Evolutionary conservation across 2,113 vertebrate genomes (phyloP).

Genomic region (human (Homo sapiens)): GRCh38 chr13:33923501-33924000

Average conservation of each 20-base stretch:
- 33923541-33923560: background rate
- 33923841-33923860: background rate
- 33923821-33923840: background rate
- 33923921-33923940: background rate
- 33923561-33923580: background rate
- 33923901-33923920: background rate
- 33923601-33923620: background rate
- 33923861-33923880: background rate
- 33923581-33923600: background rate
- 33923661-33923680: background rate
- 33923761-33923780: background rate
- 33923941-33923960: background rate
- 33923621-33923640: background rate
- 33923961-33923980: background rate
- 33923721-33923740: background rate
- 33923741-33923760: background rate
- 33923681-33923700: background rate
- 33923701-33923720: background rate
- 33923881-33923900: no score
- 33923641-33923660: background rate
- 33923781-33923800: background rate
- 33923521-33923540: background rate
- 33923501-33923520: background rate
- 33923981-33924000: background rate
- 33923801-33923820: no score